Evolutionary conservation across 2,888 invertebrate genomes (phyloP).

Genomic region (Myopa testacea): DNA sequence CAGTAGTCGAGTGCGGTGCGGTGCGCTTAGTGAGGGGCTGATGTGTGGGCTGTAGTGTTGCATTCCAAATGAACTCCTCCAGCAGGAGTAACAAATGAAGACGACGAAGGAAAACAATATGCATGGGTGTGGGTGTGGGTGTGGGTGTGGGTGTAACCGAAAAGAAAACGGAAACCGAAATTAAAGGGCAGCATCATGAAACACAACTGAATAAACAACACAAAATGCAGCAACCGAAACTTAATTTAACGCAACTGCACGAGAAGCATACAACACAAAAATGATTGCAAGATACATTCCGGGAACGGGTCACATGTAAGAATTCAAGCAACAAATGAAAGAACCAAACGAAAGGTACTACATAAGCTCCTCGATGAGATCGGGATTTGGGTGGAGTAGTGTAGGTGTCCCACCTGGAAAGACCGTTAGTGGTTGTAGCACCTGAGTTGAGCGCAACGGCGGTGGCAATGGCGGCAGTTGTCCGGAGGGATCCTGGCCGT

Average conservation of each 20-base stretch:
- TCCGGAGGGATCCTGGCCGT: slow-evolving; percentile 69
- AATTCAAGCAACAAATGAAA: too few relatives aligned
- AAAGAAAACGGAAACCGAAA: slow-evolving; percentile 8
- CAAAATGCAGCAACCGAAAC: neutral
- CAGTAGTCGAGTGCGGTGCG: too few relatives aligned
- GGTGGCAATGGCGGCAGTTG: slow-evolving; percentile 69
- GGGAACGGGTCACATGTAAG: too few relatives aligned
- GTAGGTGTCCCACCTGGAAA: slow-evolving; percentile 66
- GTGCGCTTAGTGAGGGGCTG: too few relatives aligned
- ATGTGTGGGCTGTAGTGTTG: too few relatives aligned
- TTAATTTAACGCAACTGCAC: neutral
- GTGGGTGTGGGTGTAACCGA: neutral
- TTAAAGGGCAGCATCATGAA: neutral
- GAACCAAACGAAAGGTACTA: too few relatives aligned
- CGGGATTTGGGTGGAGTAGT: neutral
- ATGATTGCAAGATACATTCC: too few relatives aligned
- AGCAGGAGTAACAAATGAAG: neutral
- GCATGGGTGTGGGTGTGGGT: neutral
- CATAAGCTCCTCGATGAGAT: too few relatives aligned
- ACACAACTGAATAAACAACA: slow-evolving; percentile 1
- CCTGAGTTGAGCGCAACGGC: slow-evolving; percentile 70
- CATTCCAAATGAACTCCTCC: too few relatives aligned
- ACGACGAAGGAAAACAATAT: slow-evolving; percentile 14
- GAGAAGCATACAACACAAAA: too few relatives aligned
- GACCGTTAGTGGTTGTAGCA: slow-evolving; percentile 69